Percentiles rank a stretch among this genome's conserved stretches.
Conservation (phyloP, 2,888 invertebrate genomes). For the Drosophila melanocephala region DNA sequence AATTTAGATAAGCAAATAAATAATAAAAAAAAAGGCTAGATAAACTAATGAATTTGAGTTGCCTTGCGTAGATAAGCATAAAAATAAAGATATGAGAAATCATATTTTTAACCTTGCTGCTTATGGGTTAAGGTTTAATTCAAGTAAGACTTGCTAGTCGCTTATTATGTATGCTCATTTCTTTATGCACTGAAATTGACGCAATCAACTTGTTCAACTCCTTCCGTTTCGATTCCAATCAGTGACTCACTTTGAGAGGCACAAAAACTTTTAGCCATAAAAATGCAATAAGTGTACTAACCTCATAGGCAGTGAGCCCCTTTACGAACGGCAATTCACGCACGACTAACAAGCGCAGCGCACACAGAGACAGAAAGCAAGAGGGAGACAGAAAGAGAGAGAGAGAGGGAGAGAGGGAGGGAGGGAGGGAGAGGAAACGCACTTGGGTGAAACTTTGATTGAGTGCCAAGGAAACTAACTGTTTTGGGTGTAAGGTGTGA, state of each 20-base stretch:
- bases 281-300: constrained; percentile 76
- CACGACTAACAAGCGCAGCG: constrained; percentile 70
- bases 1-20: constrained; percentile 10
- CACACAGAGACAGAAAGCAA: neutral
- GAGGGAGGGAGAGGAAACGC: constrained; percentile 29
- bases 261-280: constrained; percentile 67
- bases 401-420: constrained; percentile 2
- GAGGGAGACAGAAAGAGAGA: neutral
- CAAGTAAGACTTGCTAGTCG: neutral
- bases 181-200: constrained; percentile 10
- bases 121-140: neutral
- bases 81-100: neutral
- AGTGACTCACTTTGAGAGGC: constrained; percentile 33
- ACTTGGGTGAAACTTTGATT: constrained; percentile 64
- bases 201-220: constrained; percentile 40
- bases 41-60: constrained; percentile 2
- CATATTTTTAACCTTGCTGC: neutral
- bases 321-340: constrained; percentile 77
- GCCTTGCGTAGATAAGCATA: neutral
- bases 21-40: neutral
- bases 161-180: neutral
- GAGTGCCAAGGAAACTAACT: constrained; percentile 64
- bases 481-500: constrained; percentile 67
- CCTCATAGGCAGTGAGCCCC: constrained; percentile 37
- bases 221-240: constrained; percentile 46